These are phyloP conservation scores for Amblyopsis hoosieri DNA, from an alignment of 2,797 vertebrate species.

Conservation along the genomic window DNA sequence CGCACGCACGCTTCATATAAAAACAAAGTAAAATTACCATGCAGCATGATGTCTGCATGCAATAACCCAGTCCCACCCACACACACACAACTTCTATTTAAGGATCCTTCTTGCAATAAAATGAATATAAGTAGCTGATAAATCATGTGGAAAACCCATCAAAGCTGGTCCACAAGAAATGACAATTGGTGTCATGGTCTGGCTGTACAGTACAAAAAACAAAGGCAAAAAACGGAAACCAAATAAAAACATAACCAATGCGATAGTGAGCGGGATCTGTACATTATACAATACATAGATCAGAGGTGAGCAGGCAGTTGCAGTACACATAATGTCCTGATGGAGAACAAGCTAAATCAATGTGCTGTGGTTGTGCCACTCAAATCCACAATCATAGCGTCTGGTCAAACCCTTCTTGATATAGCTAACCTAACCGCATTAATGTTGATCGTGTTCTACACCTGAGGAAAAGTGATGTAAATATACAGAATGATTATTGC, in stretches of 20 bases:
- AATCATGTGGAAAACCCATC: conserved; percentile 16
- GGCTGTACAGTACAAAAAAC: conserved; percentile 3
- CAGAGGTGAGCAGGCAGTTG: conserved; percentile 46
- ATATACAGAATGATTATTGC: conserved; percentile 47
- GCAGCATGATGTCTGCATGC: conserved; percentile 37
- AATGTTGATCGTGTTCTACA: neutral
- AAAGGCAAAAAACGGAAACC: neutral
- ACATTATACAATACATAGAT: conserved; percentile 55
- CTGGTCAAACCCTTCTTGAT: neutral
- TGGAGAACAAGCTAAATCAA: conserved; percentile 2
- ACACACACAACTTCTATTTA: neutral
- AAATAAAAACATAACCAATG: conserved; percentile 3
- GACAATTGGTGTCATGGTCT: conserved; percentile 14
- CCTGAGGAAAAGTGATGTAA: neutral
- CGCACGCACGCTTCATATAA: conserved; percentile 8
- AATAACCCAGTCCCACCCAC: no score
- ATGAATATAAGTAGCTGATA: neutral
- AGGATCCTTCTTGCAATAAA: neutral
- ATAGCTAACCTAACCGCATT: neutral
- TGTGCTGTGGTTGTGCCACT: neutral
- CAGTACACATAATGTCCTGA: conserved; percentile 19
- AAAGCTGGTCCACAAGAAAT: conserved; percentile 22
- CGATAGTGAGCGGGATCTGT: conserved; percentile 40
- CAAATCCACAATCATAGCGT: conserved; percentile 7
- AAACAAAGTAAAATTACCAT: conserved; percentile 13